Percentiles rank a stretch among this genome's conserved stretches.
Conservation (phyloP, 2,113 vertebrate species). For the Aspiorhynchus laticeps region DNA sequence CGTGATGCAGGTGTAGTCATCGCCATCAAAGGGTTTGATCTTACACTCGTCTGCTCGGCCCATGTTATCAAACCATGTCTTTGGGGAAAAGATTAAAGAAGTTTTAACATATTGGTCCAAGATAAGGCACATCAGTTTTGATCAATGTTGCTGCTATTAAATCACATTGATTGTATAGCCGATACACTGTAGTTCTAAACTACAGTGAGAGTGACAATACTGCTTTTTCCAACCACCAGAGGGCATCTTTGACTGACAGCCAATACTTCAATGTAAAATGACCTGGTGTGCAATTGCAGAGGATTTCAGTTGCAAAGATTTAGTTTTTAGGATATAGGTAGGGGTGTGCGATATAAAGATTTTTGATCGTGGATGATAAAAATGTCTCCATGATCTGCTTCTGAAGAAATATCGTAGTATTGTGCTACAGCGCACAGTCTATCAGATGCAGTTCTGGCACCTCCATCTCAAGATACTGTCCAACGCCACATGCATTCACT, state of each 20-base stretch:
- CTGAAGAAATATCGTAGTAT: too few relatives aligned
- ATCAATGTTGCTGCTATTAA: neutral
- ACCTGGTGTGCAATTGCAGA: neutral
- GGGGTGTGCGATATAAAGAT: too few relatives aligned
- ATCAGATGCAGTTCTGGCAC: too few relatives aligned
- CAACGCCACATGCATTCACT: too few relatives aligned
- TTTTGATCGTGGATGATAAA: too few relatives aligned
- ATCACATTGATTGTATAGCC: neutral
- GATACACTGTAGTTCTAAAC: neutral
- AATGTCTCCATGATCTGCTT: too few relatives aligned
- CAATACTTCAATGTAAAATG: neutral
- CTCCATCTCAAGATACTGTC: too few relatives aligned
- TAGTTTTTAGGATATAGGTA: neutral
- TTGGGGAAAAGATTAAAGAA: neutral
- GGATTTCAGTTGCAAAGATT: too few relatives aligned
- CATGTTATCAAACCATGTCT: slow-evolving; percentile 98
- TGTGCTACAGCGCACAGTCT: too few relatives aligned
- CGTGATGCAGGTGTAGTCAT: slow-evolving; percentile 93
- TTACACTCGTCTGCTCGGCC: slow-evolving; percentile 79
- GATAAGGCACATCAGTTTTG: neutral
- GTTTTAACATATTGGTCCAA: neutral
- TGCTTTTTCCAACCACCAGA: neutral
- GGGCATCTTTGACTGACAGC: neutral
- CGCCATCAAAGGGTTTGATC: slow-evolving; percentile 85
- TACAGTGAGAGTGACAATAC: neutral